A percentile compares a stretch with the other conserved stretches of the same genome.
phyloP scores from a whole-genome alignment of 2,113 vertebrate species.

The Sakesphorus luctuosus region DNA sequence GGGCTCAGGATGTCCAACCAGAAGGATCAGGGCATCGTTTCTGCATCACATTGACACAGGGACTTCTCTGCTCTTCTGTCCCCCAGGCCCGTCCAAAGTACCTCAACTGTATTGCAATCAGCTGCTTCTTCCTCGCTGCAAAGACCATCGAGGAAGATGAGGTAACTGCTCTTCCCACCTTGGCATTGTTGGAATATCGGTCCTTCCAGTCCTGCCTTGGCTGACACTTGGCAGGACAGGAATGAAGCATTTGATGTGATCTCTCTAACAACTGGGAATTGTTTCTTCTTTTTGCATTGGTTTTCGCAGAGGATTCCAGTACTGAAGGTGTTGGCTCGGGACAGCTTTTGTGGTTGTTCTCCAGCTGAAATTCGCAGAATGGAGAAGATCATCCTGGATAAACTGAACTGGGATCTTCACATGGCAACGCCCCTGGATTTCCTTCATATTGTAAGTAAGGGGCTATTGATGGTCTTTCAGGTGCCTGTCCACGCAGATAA shows the following conservation, averaged over 20 bases:
- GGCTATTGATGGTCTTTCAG: neutral
- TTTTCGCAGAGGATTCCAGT: conserved; percentile 86
- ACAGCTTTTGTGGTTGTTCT: conserved; percentile 94
- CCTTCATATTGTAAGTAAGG: conserved; percentile 90
- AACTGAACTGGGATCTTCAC: conserved; percentile 96
- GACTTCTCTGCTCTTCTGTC: neutral
- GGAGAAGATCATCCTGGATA: conserved; percentile 97
- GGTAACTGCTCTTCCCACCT: conserved; percentile 68
- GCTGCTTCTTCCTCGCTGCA: conserved; percentile 95
- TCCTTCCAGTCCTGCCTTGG: neutral
- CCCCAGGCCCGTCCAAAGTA: conserved; percentile 95
- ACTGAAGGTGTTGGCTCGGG: conserved; percentile 86
- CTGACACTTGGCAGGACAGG: neutral
- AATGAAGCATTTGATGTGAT: neutral
- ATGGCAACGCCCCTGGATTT: conserved; percentile 93
- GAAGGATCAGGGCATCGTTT: accelerated
- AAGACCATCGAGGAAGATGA: conserved; percentile 98
- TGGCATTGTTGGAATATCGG: accelerated
- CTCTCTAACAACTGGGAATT: accelerated
- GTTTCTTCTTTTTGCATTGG: neutral
- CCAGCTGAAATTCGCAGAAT: conserved; percentile 94
- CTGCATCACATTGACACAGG: neutral
- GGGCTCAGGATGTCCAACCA: neutral
- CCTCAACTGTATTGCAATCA: conserved; percentile 95
- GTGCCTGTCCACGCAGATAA: neutral